Evolutionary conservation across 2,888 invertebrate genomes (phyloP).

Genomic region (Parnassius orleans): DNA sequence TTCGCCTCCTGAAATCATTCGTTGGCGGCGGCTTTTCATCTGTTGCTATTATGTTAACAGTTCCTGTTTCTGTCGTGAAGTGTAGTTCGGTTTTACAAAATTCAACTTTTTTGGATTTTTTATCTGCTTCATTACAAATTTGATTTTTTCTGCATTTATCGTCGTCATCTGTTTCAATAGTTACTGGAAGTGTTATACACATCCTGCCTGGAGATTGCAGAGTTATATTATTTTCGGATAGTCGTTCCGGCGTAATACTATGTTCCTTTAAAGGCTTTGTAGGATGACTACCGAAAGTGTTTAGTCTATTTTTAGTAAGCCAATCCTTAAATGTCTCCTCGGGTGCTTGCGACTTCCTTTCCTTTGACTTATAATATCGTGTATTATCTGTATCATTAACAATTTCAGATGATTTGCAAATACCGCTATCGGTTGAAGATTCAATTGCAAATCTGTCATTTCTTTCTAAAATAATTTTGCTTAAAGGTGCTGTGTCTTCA

Average conservation of each 20-base stretch:
- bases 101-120: constrained; percentile 87
- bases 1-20: constrained; percentile 87
- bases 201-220: constrained; percentile 67
- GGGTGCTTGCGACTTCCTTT: constrained; percentile 43
- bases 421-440: constrained; percentile 89
- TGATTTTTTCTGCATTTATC: constrained; percentile 44
- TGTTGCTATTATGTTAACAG: constrained; percentile 92
- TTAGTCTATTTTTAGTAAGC: constrained; percentile 63
- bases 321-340: constrained; percentile 70
- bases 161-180: constrained; percentile 52
- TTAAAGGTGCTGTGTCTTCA: constrained; percentile 65
- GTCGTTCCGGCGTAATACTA: constrained; percentile 49
- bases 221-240: constrained; percentile 56
- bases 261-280: constrained; percentile 51
- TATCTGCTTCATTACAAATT: constrained; percentile 57
- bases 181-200: constrained; percentile 64
- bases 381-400: constrained; percentile 65
- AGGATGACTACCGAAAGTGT: constrained; percentile 44
- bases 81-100: constrained; percentile 95
- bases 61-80: constrained; percentile 91
- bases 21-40: constrained; percentile 93
- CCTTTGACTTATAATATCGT: constrained; percentile 41
- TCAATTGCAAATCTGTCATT: constrained; percentile 82
- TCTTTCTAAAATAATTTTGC: constrained; percentile 53
- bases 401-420: constrained; percentile 86